Evolutionary conservation across 2,113 vertebrate species (phyloP).

Genomic region (Eublepharis macularius): DNA sequence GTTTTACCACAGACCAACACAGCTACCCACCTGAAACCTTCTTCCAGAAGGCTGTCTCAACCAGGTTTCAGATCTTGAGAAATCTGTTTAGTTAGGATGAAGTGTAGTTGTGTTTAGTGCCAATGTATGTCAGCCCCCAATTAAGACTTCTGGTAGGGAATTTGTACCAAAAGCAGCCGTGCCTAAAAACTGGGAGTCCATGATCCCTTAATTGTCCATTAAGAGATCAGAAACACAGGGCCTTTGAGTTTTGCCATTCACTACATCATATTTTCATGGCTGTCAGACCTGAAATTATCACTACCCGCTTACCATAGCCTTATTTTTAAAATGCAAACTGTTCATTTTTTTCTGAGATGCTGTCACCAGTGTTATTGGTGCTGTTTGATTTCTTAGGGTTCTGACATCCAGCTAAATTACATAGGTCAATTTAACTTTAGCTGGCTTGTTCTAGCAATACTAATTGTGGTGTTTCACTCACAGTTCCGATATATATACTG

Average conservation of each 20-base stretch:
- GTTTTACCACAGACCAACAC: too few species aligned
- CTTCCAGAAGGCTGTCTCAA: neutral
- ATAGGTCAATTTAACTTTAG: neutral
- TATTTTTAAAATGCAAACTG: neutral
- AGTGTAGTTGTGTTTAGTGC: neutral
- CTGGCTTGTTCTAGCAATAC: neutral
- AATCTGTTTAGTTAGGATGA: neutral
- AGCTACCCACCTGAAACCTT: too few species aligned
- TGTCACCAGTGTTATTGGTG: neutral
- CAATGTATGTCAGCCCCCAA: neutral
- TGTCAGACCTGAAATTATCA: too few species aligned
- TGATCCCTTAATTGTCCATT: neutral
- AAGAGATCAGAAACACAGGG: neutral
- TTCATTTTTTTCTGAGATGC: neutral
- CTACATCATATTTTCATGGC: neutral
- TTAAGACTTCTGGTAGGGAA: neutral
- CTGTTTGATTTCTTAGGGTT: neutral
- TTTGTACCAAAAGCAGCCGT: neutral
- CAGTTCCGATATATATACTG: conserved; percentile 84
- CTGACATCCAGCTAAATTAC: neutral
- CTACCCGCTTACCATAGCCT: neutral
- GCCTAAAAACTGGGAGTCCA: neutral
- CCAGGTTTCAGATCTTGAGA: neutral
- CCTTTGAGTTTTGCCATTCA: neutral
- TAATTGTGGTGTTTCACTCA: conserved; percentile 56